phyloP scores from a whole-genome alignment of 2,113 vertebrate species.

The Isichthys henryi region DNA sequence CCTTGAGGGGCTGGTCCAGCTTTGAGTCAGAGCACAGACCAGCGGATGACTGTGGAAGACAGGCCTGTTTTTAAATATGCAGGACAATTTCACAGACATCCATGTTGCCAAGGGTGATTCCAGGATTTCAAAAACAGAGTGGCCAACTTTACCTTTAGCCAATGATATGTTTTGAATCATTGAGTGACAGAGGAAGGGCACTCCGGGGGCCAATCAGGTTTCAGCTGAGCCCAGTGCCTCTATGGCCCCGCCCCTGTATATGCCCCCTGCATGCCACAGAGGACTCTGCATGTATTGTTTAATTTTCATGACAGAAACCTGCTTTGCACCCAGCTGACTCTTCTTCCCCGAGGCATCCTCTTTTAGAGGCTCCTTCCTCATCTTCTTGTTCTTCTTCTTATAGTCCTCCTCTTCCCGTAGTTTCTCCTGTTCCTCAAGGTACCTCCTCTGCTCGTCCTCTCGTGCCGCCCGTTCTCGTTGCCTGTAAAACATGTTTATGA shows the following conservation, averaged over 20 bases:
- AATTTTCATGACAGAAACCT: slow-evolving; percentile 38
- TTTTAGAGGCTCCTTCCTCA: slow-evolving; percentile 49
- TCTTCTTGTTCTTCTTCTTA: slow-evolving; percentile 55
- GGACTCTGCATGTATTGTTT: neutral
- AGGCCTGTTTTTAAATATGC: neutral
- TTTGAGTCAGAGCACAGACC: slow-evolving; percentile 30
- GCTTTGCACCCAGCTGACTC: slow-evolving; percentile 43
- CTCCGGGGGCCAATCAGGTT: neutral
- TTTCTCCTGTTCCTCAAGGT: slow-evolving; percentile 50
- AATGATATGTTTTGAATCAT: neutral
- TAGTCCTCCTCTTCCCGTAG: slow-evolving; percentile 62
- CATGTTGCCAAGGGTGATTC: neutral
- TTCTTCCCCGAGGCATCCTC: slow-evolving; percentile 52
- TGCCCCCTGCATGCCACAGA: neutral
- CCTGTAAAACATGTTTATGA: slow-evolving; percentile 41
- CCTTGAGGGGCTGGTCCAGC: slow-evolving; percentile 18
- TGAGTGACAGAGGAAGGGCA: neutral
- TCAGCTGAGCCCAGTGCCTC: neutral
- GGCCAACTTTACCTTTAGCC: neutral
- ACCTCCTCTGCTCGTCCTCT: slow-evolving; percentile 56
- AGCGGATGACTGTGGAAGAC: slow-evolving; percentile 28
- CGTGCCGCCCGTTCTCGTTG: slow-evolving; percentile 47
- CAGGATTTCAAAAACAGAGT: neutral
- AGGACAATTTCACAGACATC: neutral
- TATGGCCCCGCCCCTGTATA: neutral